Base-by-base conservation (phyloP, 2,113 vertebrate species). In the Rana temporaria region DNA sequence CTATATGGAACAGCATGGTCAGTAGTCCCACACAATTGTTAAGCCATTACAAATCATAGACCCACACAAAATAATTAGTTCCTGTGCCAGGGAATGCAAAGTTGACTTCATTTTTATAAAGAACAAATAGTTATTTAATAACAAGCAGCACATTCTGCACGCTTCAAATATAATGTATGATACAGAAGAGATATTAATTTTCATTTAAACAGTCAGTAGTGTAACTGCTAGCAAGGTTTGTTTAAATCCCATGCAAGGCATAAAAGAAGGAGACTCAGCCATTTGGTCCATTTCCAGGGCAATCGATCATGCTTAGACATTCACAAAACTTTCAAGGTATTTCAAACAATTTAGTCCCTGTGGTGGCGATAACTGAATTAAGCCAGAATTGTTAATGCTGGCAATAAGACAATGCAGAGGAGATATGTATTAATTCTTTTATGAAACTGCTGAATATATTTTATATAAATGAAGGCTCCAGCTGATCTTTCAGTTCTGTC, bases 31-130 rank as follows among this genome's bases (percentile, higher is more conserved):
- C 87, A 78, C 85, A 90, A 88, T 87, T 87, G 79, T 86, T 79
- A 90, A 87, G 85, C 87, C 88, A 88, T 86, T 60, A 86, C 86
- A 81, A 92, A 86, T 83, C 89, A 91, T 86, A 84, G 66, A 87
- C 79, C 84, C 84, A 85, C 86, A 87, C 81, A 87, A 77, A 84
- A 90, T 86, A 91, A 89, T 89, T 73, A 84, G 79, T 83, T 85
- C 82, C 79, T 86, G 0, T 4, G 85, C 85, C 79, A 86, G 81
- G 82, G 87, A 90, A 89, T 84, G 42, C 79, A 70, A 84, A 85
- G 77, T 85, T 57, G 85, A 84, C 87, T 83, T 72, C 79, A 72
- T 85, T 84, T 89, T 85, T 90, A 89, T 85, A 52, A 84, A 86
- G 85, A 88, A 88, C 92, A 89, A 71, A 24, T 84, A 76, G 85